Evolutionary conservation across 2,797 vertebrate genomes (phyloP), one percentile per base, ranked within the genome.

Genomic region (Falco rusticolus): DNA sequence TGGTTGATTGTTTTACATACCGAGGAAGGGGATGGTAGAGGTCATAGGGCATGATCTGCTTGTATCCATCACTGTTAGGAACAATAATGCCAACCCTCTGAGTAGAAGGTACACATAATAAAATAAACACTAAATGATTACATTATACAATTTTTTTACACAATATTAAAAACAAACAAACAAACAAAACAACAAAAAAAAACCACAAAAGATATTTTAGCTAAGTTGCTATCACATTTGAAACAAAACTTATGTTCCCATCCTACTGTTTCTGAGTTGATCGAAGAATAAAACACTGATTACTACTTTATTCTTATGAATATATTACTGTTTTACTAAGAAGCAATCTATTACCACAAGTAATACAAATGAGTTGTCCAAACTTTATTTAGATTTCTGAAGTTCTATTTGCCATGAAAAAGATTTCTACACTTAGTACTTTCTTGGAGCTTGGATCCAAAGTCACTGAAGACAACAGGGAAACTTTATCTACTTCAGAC

Each of bases 11-110:
- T 94, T 96, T 98, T 98, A 98, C 98, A 37, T 99, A 99, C 99
- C 99, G 98, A 96, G 99, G 99, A 97, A 99, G 98, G 39, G 99
- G 99, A 96, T 99, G 99, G 98, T 99, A 99, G 97, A 99, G 99
- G 98, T 99, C 99, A 97, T 99, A 99, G 11, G 99, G 99, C 99
- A 99, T 99, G 95, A 99, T 99, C 98, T 99, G 99, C 98, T 99
- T 99, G 99, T 99, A 99, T 98, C 99, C 99, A 77, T 99, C 99
- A 98, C 99, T 99, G 97, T 98, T 98, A 98, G 97, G 97, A 97
- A 98, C 97, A 98, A 98, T 97, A 98, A 98, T 98, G 98, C 97
- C 98, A 98, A 98, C 97, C 97, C 97, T 98, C 98, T 98, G 98
- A 98, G 98, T 98, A 97, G 97, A 98, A 98, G 98, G 98, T 97